Base-by-base conservation (phyloP, 2,113 vertebrate species). In the Ceyx margarethae region DNA sequence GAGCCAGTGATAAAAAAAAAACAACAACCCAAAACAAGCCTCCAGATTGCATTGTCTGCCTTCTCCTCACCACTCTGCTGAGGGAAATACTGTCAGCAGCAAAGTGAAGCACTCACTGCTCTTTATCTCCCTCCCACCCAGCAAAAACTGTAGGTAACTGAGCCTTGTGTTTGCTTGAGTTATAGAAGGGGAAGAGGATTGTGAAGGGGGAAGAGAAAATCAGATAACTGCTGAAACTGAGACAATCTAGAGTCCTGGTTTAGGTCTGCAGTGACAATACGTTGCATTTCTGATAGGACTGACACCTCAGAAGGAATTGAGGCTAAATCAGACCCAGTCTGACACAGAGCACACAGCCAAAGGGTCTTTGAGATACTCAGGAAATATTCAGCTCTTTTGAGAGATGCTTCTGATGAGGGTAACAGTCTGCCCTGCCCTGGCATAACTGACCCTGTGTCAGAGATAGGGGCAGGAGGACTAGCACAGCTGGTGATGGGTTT, bases 31-130 rank as follows among this genome's bases (percentile, higher is more conserved):
- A 46, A 16, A 46, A 9, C 45, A 46, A 50, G 23, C 46, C 79
- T 95, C 93, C 95, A 96, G 94, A 96, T 96, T 96, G 94, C 93
- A 96, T 95, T 95, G 94, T 95, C 93, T 96, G 94, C 68, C 57
- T 90, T 95, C 79, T 76, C 65, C 92, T 74, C 1, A 4, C 86
- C 77, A 84, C 88, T 93, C 84, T 61, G 69, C 66, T 15, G 77
- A 88, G 83, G 94, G 76, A 95, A 95, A 84, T 74, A 90, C 93
- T 95, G 83, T 88, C 93, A 91, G 86, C 88, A 13, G 80, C 53
- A 37, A 86, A 88, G 68, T 71, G 56, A 95, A 95, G 92, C 50
- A 58, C 71, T 95, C 73, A 65, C 33, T 96, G 90, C 87, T 85
- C 72, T 77, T 88, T 94, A 85, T 95, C 76, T 37, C 80, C 74